Conservation (phyloP, 2,888 invertebrate species). For the Endomychus coccineus region DNA sequence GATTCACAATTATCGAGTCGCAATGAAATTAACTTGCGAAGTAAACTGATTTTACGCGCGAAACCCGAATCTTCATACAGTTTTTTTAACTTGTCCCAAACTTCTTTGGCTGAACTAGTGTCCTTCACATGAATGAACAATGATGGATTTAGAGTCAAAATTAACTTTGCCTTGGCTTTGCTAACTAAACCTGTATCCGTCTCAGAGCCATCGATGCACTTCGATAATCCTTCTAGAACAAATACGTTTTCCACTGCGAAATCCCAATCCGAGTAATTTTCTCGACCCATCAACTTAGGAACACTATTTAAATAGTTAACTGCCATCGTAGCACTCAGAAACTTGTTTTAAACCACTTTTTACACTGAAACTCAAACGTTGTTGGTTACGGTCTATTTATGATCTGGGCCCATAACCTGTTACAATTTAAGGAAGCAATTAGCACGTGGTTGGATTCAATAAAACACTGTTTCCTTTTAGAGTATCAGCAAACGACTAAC, state of each 20-base stretch:
- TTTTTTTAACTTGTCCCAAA: conserved; percentile 19
- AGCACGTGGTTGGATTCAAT: no score
- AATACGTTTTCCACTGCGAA: conserved; percentile 18
- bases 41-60: conserved; percentile 16
- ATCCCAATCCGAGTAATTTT: conserved; percentile 18
- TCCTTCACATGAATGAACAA: conserved; percentile 26
- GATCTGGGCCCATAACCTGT: conserved; percentile 27
- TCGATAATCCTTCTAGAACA: conserved; percentile 12
- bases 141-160: conserved; percentile 26
- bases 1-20: conserved; percentile 22
- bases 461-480: no score
- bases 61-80: conserved; percentile 21
- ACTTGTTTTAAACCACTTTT: neutral
- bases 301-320: conserved; percentile 9
- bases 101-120: conserved; percentile 16
- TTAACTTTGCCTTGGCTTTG: conserved; percentile 28
- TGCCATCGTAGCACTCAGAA: conserved; percentile 1
- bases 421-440: no score
- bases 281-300: conserved; percentile 15
- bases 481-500: no score
- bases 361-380: conserved; percentile 2
- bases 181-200: conserved; percentile 14
- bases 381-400: conserved; percentile 19
- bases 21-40: conserved; percentile 22
- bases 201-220: conserved; percentile 12